Conservation (phyloP, 2,797 vertebrate species). For the Chaetodon trifasciatus region DNA sequence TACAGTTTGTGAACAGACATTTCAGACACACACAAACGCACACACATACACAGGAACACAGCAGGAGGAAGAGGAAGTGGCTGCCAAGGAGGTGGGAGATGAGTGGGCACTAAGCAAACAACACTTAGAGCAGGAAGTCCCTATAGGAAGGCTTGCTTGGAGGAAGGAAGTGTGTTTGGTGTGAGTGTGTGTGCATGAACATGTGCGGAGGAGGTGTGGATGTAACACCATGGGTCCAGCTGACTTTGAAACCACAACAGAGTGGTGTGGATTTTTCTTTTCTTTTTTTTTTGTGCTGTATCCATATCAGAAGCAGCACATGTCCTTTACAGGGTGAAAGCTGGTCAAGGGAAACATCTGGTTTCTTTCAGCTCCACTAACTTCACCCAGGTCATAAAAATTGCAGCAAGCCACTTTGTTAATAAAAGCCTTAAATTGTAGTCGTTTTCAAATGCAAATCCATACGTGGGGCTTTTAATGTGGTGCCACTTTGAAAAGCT, state of each 20-base stretch:
- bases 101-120: slow-evolving; percentile 79
- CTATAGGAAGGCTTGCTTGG: slow-evolving; percentile 62
- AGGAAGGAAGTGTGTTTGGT: slow-evolving; percentile 66
- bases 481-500: slow-evolving; percentile 70
- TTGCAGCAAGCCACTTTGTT: slow-evolving; percentile 55
- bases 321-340: slow-evolving; percentile 66
- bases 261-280: slow-evolving; percentile 27
- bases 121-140: slow-evolving; percentile 75
- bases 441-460: slow-evolving; percentile 72
- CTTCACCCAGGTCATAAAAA: slow-evolving; percentile 49
- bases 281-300: background rate
- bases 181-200: slow-evolving; percentile 32
- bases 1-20: slow-evolving; percentile 11
- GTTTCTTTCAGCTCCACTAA: slow-evolving; percentile 70
- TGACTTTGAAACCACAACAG: slow-evolving; percentile 70
- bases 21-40: slow-evolving; percentile 9
- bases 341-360: slow-evolving; percentile 69
- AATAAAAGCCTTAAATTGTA: slow-evolving; percentile 71
- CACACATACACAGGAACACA: slow-evolving; percentile 52
- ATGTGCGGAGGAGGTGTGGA: slow-evolving; percentile 60
- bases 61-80: slow-evolving; percentile 72
- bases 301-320: slow-evolving; percentile 53
- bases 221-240: slow-evolving; percentile 52
- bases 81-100: slow-evolving; percentile 70
- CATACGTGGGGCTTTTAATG: slow-evolving; percentile 66